These are phyloP conservation scores for Sebastes goodei DNA, from an alignment of 2,797 vertebrate genomes.

Conservation along the genomic window DNA sequence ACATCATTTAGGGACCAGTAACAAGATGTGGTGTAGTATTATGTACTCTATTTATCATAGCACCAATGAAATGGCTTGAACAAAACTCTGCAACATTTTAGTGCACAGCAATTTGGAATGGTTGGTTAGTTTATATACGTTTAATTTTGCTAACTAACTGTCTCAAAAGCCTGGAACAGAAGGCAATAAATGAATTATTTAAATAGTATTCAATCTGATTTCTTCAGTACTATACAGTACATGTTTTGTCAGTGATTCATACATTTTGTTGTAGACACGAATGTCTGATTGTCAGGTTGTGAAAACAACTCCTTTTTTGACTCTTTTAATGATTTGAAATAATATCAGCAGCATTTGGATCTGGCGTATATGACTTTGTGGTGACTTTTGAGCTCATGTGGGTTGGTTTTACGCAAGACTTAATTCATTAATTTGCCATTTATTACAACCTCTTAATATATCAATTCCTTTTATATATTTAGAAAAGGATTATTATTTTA, in stretches of 20 bases:
- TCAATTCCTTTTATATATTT: accelerated
- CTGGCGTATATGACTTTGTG: neutral
- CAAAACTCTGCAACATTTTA: neutral
- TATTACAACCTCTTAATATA: neutral
- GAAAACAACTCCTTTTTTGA: neutral
- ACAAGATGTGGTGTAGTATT: neutral
- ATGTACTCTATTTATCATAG: neutral
- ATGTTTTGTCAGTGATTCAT: neutral
- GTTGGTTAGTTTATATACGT: neutral
- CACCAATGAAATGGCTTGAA: neutral
- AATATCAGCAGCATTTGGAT: neutral
- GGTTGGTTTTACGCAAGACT: neutral
- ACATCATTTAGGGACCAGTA: neutral
- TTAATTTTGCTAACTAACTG: neutral
- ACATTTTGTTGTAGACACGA: neutral
- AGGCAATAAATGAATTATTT: neutral
- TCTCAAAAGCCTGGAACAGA: neutral
- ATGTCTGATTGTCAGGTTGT: neutral
- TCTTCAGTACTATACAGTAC: neutral
- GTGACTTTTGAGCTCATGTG: neutral
- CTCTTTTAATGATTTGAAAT: neutral
- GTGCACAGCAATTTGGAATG: neutral
- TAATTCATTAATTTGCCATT: neutral
- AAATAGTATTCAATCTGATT: neutral
- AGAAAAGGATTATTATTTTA: no score